Evolutionary conservation across 2,113 vertebrate species (phyloP).

Genomic region (Bostrychus sinensis): DNA sequence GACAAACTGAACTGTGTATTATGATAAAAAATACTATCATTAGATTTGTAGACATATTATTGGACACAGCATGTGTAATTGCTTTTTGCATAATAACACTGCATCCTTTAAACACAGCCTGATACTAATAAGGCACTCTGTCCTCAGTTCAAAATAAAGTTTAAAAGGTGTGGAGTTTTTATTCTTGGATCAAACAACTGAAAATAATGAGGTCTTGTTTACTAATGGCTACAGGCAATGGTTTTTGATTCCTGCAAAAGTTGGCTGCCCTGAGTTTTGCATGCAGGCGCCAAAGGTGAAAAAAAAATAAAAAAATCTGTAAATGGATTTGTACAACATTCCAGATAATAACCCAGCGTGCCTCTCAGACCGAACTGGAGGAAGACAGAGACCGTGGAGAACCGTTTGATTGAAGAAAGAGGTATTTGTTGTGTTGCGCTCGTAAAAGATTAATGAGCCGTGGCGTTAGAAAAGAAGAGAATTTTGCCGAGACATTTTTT

Average conservation of each 20-base stretch:
- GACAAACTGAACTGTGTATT: no score
- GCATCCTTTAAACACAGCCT: neutral
- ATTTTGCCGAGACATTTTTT: slow-evolving; percentile 34
- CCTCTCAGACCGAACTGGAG: slow-evolving; percentile 25
- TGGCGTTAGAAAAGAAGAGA: slow-evolving; percentile 22
- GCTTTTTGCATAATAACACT: neutral
- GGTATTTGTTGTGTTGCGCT: slow-evolving; percentile 36
- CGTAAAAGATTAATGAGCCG: slow-evolving; percentile 48
- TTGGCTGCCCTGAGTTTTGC: slow-evolving; percentile 40
- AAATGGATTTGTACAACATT: slow-evolving; percentile 47
- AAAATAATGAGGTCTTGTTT: slow-evolving; percentile 72
- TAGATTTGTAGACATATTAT: no score
- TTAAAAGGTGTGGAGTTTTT: slow-evolving; percentile 26
- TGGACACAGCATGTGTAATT: no score
- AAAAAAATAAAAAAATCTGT: slow-evolving; percentile 15
- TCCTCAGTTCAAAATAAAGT: slow-evolving; percentile 14
- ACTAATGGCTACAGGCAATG: slow-evolving; percentile 38
- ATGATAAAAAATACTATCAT: no score
- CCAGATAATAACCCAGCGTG: slow-evolving; percentile 40
- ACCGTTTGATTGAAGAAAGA: slow-evolving; percentile 45
- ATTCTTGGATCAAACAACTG: slow-evolving; percentile 53
- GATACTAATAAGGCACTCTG: slow-evolving; percentile 6
- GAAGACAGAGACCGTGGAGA: slow-evolving; percentile 25
- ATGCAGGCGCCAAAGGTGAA: slow-evolving; percentile 42
- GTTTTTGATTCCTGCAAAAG: slow-evolving; percentile 55